phyloP scores from a whole-genome alignment of 1,140 invertebrate genomes.

The Diorhabda sublineata region DNA sequence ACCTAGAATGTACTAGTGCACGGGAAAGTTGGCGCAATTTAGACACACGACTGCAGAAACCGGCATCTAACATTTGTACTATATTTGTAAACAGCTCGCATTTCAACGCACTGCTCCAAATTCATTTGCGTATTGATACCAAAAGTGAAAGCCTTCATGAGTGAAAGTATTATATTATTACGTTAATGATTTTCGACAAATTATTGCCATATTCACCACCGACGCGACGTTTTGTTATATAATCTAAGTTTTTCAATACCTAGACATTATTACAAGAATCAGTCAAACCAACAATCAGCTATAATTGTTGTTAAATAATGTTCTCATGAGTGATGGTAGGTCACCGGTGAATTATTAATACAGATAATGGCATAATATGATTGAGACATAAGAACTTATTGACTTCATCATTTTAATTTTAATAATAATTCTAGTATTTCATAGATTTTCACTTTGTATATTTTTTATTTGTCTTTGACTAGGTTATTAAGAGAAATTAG shows the following conservation, averaged over 20 bases:
- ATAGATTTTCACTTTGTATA: too few species aligned
- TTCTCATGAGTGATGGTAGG: not conserved
- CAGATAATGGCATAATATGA: not conserved
- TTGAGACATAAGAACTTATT: not conserved
- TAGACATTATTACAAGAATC: not conserved
- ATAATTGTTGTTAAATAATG: not conserved
- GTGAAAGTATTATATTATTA: not conserved
- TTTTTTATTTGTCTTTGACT: too few species aligned
- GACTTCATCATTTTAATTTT: not conserved
- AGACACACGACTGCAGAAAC: not conserved
- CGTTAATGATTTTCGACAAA: conserved; percentile 2
- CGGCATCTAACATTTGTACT: not conserved
- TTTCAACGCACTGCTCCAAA: conserved; percentile 1
- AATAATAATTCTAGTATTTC: too few species aligned
- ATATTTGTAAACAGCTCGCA: not conserved
- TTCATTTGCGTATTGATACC: not conserved
- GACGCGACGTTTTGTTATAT: not conserved
- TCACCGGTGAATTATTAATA: not conserved
- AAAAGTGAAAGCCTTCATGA: not conserved
- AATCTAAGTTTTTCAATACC: not conserved
- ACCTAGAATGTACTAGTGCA: not conserved
- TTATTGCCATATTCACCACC: not conserved
- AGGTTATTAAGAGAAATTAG: too few species aligned
- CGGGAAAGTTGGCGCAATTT: not conserved
- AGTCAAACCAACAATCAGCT: not conserved